A percentile compares a stretch with the other conserved stretches of the same genome.
Conservation (phyloP, 2,888 invertebrate genomes). For the Lepidonotus clava region DNA sequence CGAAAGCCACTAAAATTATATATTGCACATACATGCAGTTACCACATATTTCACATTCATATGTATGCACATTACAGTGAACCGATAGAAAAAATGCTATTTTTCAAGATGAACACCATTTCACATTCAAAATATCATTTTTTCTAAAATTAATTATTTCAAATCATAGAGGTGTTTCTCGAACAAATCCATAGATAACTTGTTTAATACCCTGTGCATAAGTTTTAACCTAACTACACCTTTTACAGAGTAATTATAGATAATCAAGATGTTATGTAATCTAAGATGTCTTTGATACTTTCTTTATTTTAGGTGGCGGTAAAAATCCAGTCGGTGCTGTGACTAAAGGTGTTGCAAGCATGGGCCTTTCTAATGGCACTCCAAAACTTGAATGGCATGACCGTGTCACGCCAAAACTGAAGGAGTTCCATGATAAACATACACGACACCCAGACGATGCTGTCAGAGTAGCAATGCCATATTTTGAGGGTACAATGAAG, state of each 20-base stretch:
- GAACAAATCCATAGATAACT: too few species aligned
- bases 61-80: too few species aligned
- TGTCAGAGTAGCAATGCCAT: background rate
- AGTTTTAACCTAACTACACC: background rate
- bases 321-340: background rate
- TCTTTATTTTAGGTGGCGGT: background rate
- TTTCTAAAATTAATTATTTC: too few species aligned
- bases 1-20: too few species aligned
- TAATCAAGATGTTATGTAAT: background rate
- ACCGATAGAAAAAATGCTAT: too few species aligned
- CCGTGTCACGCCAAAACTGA: background rate
- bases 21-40: too few species aligned
- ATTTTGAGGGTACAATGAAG: slow-evolving; percentile 27
- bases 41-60: too few species aligned
- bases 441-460: background rate
- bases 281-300: background rate
- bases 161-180: too few species aligned
- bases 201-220: background rate
- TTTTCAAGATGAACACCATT: too few species aligned
- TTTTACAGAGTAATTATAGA: background rate
- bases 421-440: slow-evolving; percentile 15
- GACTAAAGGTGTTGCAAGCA: background rate
- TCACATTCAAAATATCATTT: too few species aligned
- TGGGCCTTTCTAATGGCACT: too few species aligned
- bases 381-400: slow-evolving; percentile 17